phyloP scores from a whole-genome alignment of 2,113 vertebrate genomes.

The Ctenomys sociabilis region DNA sequence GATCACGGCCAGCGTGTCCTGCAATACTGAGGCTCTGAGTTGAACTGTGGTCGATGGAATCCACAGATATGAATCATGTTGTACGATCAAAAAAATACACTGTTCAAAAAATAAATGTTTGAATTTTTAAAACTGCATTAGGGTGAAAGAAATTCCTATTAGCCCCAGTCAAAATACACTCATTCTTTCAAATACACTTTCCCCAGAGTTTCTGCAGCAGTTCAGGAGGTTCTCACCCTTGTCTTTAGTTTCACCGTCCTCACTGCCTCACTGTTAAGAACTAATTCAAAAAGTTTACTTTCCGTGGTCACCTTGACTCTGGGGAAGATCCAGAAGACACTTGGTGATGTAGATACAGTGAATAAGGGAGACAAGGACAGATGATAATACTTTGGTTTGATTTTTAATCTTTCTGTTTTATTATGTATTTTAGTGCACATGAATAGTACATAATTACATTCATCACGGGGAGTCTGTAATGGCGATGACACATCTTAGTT shows the following conservation, averaged over 20 bases:
- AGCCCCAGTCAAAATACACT: background rate
- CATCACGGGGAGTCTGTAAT: background rate
- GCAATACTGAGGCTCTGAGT: no score
- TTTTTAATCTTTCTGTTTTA: background rate
- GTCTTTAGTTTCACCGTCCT: no score
- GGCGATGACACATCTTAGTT: background rate
- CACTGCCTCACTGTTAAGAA: background rate
- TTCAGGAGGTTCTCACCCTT: background rate
- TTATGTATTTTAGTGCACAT: background rate
- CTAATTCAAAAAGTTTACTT: background rate
- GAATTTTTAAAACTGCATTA: background rate
- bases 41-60: background rate
- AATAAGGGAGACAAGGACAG: background rate
- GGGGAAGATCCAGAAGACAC: background rate
- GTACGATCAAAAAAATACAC: background rate
- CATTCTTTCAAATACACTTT: background rate
- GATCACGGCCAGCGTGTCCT: no score
- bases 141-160: background rate
- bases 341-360: background rate
- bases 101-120: background rate
- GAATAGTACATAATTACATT: background rate
- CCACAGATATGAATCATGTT: background rate
- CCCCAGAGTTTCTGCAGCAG: background rate
- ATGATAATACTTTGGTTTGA: background rate
- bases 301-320: background rate